These are phyloP conservation scores for Gymnocheta viridis DNA, from an alignment of 2,888 invertebrate species.

Conservation along the genomic window DNA sequence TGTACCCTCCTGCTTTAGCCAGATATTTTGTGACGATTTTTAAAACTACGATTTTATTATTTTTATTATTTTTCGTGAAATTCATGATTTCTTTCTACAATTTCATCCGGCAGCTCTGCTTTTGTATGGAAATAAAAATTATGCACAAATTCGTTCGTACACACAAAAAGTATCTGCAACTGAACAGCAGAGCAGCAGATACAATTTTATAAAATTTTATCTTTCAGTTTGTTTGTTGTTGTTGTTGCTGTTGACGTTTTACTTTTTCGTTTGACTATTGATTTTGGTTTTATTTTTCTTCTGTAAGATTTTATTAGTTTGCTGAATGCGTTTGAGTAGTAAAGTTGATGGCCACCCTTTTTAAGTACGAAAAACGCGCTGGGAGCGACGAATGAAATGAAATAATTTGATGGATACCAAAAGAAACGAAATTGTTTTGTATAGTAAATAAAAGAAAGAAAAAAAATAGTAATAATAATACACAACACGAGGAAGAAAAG, in stretches of 20 bases:
- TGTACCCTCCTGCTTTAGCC: too few species aligned
- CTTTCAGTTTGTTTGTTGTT: conserved; percentile 22
- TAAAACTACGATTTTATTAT: too few species aligned
- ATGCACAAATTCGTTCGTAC: not conserved
- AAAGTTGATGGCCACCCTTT: conserved; percentile 51
- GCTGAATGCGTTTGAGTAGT: conserved; percentile 67
- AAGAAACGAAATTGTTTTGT: not conserved
- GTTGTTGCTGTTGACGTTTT: conserved; percentile 43
- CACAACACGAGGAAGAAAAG: not conserved
- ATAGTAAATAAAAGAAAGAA: not conserved
- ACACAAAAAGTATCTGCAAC: conserved; percentile 39
- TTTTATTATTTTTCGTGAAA: too few species aligned
- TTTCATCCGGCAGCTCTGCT: too few species aligned
- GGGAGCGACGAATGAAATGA: not conserved
- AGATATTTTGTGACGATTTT: too few species aligned
- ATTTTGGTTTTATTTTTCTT: conserved; percentile 15
- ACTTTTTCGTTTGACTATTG: conserved; percentile 13
- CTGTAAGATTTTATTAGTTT: conserved; percentile 57
- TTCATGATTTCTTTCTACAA: too few species aligned
- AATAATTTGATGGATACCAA: not conserved
- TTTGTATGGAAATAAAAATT: not conserved
- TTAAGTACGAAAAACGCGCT: conserved; percentile 28
- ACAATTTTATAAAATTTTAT: conserved; percentile 31
- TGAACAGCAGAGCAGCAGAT: conserved; percentile 42
- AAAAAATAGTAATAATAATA: not conserved